Base-by-base conservation (phyloP, 1,140 invertebrate species). In the Meloidogyne chitwoodi region DNA sequence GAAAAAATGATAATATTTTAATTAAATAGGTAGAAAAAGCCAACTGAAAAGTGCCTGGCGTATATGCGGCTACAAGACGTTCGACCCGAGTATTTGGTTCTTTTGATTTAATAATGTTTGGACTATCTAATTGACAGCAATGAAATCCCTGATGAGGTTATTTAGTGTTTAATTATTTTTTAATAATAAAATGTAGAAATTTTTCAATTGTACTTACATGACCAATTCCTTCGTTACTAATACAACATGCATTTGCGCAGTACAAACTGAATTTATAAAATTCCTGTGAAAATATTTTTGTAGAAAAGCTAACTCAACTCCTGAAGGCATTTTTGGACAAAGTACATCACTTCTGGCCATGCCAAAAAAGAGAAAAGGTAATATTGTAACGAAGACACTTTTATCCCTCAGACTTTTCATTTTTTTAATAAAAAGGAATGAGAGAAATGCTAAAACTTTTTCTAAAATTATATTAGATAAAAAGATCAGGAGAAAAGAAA, bases 41-140 rank as follows among this genome's bases (percentile, higher is more conserved):
- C 10, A 29, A 80, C 79, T 80, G 79, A 66, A 80, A 80, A 29
- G 38, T 77, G 22, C 44, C 67, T 34, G 68, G 68, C 12, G 70
- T 61, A 34, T 73, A 73, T 16, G 64, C 56, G 16, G 74, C 71
- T 10, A 74, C 68, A 75, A 81, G 79, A 22, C 79, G 75, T 41
- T 81, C 68, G 1, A 31, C 41, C 19, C 79, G 61, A 24, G 24
- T 6, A n/a, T 1, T 64, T 1, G 24, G 12, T 19, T 73, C 63
- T 29, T 24, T 14, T 41, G 65, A 38, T 16, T 74, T 65, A 4
- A 61, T 24, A 2, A 69, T n/a, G 10, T 67, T 62, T 14, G 27
- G n/a, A n/a, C 34, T 61, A 41, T 80, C 74, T 8, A 41, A 22
- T 16, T 78, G 74, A 44, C 79, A 80, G 38, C 79, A 80, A 24